Conservation (phyloP, 2,888 invertebrate genomes). For the Polyploca ridens region DNA sequence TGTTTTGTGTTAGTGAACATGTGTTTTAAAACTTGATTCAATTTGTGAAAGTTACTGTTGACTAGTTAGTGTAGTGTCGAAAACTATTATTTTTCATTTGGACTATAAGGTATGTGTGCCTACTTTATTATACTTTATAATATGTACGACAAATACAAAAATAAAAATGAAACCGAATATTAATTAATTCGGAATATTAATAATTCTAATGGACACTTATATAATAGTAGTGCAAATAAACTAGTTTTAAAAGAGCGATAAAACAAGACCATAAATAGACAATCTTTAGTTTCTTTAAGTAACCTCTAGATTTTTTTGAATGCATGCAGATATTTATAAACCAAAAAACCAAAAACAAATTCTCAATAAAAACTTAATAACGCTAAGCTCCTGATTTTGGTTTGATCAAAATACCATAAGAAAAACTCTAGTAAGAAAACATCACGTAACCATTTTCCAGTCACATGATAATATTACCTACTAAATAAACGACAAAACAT, state of each 20-base stretch:
- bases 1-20: slow-evolving; percentile 8
- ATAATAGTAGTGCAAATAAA: not conserved
- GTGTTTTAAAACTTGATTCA: slow-evolving; percentile 1
- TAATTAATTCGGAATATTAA: too few species aligned
- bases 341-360: not conserved
- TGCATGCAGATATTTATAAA: too few species aligned
- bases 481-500: not conserved
- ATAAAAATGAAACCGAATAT: too few species aligned
- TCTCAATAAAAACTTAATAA: not conserved
- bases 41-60: slow-evolving; percentile 2
- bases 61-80: not conserved
- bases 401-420: not conserved
- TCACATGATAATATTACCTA: not conserved
- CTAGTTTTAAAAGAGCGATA: not conserved
- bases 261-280: not conserved
- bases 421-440: not conserved
- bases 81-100: not conserved
- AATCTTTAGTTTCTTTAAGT: not conserved
- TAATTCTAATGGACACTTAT: not conserved
- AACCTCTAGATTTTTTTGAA: not conserved
- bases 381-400: too few species aligned
- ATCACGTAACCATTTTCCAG: not conserved
- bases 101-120: slow-evolving; percentile 9
- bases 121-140: not conserved
- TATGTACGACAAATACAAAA: too few species aligned